Evolutionary conservation across 2,113 vertebrate genomes (phyloP), one percentile per base, ranked within the genome.

Genomic region (Epinephelus cyanopodus): DNA sequence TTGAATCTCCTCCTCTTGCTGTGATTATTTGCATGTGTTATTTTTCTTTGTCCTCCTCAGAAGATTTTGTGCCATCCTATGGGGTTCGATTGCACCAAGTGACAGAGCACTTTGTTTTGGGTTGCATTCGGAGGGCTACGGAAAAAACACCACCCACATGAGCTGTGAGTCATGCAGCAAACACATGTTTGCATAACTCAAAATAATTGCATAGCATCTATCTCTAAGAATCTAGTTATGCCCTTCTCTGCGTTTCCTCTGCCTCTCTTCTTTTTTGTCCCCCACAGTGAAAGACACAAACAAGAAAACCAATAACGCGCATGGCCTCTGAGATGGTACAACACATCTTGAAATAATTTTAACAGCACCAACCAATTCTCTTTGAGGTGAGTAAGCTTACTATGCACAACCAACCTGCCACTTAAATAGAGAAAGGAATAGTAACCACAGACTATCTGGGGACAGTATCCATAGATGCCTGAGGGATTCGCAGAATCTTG

Each of bases 141-240:
- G 58, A 72, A 76, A 53, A 82, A 82, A 77, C 17, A 65, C 37
- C 81, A 85, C 80, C 82, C 70, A 85, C 83, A 64, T 42, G 5
- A 48, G 25, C 48, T 37, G 29, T 65, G 67, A 89, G 65, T 89
- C 71, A 71, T 77, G 33, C 58, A 69, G 67, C 65, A 84, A 82
- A 88, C 73, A 86, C 47, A 73, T 74, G 74, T 89, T 86, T 89
- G 63, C 74, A 85, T 77, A 81, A 85, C 65, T 87, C 77, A 65
- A 79, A 90, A 89, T 87, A 86, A 89, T 80, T 90, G 76, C 74
- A 81, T 9, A 42, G 61, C 66, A 80, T 77, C 77, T 21, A 53
- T 65, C 74, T 74, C 52, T 47, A 81, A 81, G 79, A 86, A 87
- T 83, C 61, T 18, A 81, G 62, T 87, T 82, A 71, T 65, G 45